Evolutionary conservation across 2,797 vertebrate genomes (phyloP).

Genomic region (Mormyrus proboscirostris): DNA sequence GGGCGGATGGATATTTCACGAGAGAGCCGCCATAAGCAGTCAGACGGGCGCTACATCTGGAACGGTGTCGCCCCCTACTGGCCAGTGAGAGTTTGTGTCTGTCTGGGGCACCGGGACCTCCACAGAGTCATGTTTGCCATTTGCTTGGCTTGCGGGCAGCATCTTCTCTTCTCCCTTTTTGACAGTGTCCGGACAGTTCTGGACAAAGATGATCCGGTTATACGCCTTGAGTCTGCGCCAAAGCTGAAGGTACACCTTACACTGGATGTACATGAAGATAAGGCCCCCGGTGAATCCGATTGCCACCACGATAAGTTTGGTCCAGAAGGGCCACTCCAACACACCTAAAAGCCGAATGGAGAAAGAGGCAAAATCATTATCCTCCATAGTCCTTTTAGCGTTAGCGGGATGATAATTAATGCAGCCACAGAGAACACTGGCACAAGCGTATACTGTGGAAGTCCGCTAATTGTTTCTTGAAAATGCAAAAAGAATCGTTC

Average conservation of each 20-base stretch:
- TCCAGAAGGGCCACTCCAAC: slow-evolving; percentile 98
- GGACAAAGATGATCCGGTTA: slow-evolving; percentile 95
- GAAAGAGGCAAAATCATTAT: background rate
- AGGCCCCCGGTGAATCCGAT: slow-evolving; percentile 84
- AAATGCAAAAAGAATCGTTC: slow-evolving; percentile 4
- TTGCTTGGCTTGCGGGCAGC: slow-evolving; percentile 45
- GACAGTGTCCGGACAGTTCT: slow-evolving; percentile 84
- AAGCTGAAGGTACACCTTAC: slow-evolving; percentile 89
- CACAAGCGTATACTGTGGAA: background rate
- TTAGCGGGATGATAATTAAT: background rate
- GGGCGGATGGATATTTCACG: background rate
- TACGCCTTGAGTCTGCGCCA: slow-evolving; percentile 96
- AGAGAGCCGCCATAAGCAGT: slow-evolving; percentile 29
- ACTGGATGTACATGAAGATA: slow-evolving; percentile 97
- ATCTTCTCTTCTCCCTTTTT: slow-evolving; percentile 68
- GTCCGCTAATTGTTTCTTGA: background rate
- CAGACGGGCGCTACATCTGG: slow-evolving; percentile 67
- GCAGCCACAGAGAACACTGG: background rate
- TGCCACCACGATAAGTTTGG: slow-evolving; percentile 88
- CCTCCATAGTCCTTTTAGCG: background rate
- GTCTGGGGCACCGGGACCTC: slow-evolving; percentile 61
- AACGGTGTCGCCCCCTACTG: slow-evolving; percentile 37
- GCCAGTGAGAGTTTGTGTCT: slow-evolving; percentile 48
- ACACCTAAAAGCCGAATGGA: slow-evolving; percentile 59
- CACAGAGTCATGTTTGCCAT: slow-evolving; percentile 61